These are phyloP conservation scores for Aporophyla nigra DNA, from an alignment of 2,888 invertebrate species.

Conservation along the genomic window DNA sequence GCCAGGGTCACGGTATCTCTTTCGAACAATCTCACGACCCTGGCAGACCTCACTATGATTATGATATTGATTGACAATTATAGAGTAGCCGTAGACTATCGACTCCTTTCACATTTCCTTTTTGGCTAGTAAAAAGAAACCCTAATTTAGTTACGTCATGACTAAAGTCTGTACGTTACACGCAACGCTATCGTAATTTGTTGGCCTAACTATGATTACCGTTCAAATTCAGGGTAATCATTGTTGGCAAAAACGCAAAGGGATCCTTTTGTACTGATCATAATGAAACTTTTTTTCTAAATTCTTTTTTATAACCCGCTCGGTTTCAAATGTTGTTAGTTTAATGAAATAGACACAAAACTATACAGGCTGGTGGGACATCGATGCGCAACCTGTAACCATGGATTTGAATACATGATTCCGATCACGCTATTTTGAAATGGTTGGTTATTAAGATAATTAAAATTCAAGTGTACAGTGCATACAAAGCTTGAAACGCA, in stretches of 20 bases:
- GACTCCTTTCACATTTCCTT: constrained; percentile 46
- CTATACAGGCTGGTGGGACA: no score
- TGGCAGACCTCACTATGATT: constrained; percentile 16
- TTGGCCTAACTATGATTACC: constrained; percentile 40
- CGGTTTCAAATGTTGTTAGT: neutral
- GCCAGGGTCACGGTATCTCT: no score
- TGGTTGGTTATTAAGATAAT: no score
- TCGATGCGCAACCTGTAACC: no score
- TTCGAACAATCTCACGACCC: no score
- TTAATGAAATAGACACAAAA: neutral
- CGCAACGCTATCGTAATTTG: constrained; percentile 28
- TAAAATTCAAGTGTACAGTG: no score
- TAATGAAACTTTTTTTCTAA: constrained; percentile 17
- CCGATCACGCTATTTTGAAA: no score
- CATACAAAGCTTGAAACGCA: no score
- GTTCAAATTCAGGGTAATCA: constrained; percentile 35
- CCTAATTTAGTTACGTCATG: constrained; percentile 41
- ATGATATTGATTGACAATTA: constrained; percentile 11
- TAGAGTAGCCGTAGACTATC: neutral
- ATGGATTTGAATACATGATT: no score
- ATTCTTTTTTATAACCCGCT: neutral
- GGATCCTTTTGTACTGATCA: constrained; percentile 27
- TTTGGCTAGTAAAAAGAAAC: constrained; percentile 18
- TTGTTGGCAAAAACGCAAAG: constrained; percentile 35
- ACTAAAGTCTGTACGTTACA: constrained; percentile 17